Percentiles rank a stretch among this genome's conserved stretches.
Conservation (phyloP, 2,888 invertebrate genomes). For the Xestia xanthographa region DNA sequence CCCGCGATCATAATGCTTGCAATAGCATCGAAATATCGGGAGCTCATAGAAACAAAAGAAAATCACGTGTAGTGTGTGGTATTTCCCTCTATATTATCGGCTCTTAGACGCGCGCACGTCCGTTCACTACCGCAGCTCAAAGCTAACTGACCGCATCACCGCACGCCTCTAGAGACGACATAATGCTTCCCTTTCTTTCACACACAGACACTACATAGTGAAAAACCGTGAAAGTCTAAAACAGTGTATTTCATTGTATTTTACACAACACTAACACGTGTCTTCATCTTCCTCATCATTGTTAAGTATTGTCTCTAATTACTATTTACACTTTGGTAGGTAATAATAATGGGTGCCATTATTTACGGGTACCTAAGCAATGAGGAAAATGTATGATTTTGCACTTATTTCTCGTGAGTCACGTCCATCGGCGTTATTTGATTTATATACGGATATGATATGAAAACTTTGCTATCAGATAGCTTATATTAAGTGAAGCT, state of each 20-base stretch:
- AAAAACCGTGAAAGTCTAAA: no score
- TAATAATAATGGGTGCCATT: neutral
- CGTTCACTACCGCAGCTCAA: no score
- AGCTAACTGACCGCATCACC: no score
- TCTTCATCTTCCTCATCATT: neutral
- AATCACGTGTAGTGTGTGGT: no score
- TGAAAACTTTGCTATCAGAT: conserved; percentile 38
- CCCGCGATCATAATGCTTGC: no score
- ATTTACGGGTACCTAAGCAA: neutral
- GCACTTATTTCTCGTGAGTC: conserved; percentile 22
- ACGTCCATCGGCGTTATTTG: conserved; percentile 26
- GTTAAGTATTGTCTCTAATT: neutral
- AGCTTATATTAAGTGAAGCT: conserved; percentile 7
- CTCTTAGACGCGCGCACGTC: no score
- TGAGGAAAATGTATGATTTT: conserved; percentile 19
- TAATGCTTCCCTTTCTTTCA: no score
- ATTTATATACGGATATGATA: conserved; percentile 5
- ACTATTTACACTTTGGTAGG: neutral
- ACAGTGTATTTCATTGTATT: neutral
- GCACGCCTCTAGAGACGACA: no score
- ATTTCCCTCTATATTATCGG: no score
- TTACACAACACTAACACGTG: neutral
- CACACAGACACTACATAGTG: no score
- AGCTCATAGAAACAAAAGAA: no score
- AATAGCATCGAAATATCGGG: no score